phyloP scores from a whole-genome alignment of 2,113 vertebrate species.

The Arvicanthis niloticus region DNA sequence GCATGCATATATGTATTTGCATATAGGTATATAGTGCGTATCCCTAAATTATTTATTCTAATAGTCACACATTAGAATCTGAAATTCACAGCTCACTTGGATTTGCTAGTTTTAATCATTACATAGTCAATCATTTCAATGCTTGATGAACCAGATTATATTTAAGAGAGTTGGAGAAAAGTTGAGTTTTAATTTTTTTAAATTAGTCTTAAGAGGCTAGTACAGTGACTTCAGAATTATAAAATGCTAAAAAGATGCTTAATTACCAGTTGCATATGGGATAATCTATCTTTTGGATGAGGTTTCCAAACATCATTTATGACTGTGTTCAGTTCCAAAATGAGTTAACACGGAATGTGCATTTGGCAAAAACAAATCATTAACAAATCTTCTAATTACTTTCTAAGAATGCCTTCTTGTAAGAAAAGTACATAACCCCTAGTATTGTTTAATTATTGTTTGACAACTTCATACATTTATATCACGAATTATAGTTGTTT shows the following conservation, averaged over 20 bases:
- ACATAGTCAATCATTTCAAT: background rate
- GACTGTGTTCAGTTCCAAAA: constrained; percentile 55
- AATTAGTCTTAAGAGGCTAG: background rate
- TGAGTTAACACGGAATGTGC: constrained; percentile 27
- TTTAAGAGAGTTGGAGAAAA: background rate
- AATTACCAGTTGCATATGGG: constrained; percentile 32
- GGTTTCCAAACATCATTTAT: constrained; percentile 11
- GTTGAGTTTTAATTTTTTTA: background rate
- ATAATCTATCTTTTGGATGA: constrained; percentile 53
- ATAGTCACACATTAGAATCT: background rate
- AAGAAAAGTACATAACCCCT: background rate
- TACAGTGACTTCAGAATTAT: constrained; percentile 24
- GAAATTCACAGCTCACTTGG: background rate
- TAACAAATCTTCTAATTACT: constrained; percentile 51
- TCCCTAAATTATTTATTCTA: background rate
- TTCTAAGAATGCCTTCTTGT: background rate
- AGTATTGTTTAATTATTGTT: background rate
- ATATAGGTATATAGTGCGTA: background rate
- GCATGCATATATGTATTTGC: background rate
- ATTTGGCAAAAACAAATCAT: constrained; percentile 66
- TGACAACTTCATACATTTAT: background rate
- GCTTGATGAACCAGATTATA: background rate
- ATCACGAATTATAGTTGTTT: background rate
- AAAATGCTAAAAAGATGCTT: constrained; percentile 7
- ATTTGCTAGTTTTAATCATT: background rate